Base-by-base conservation (phyloP, 2,888 invertebrate species). In the Drosophila merina region DNA sequence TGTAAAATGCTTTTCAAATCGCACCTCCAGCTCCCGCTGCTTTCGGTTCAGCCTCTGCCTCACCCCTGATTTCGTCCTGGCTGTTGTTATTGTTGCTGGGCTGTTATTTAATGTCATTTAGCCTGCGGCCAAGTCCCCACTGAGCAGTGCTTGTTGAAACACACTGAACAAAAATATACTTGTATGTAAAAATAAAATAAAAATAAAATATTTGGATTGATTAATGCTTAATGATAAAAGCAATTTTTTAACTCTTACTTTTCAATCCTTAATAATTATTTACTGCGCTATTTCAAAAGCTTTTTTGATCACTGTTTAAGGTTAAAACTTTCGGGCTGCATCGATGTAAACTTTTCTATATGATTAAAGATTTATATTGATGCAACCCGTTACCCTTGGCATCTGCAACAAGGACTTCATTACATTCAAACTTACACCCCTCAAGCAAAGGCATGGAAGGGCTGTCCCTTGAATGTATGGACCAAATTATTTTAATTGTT, bases 51-150 rank as follows among this genome's bases (percentile, higher is more conserved):
- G 63, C 60, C 63, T 12, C 6, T 47, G 45, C 51, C 38, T 10
- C 12, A 6, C 25, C 28, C 50, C 55, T 42, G 33, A 7, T 25
- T n/a, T 68, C 57, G 31, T 31, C 70, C 38, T 54, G 71, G 63
- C 66, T 76, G 71, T 56, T 74, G 68, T 76, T 77, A 67, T 79
- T 70, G 71, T 64, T 75, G 75, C 70, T 68, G 63, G 51, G 44
- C 38, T 68, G 51, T 60, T 88, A 88, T 90, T 89, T 88, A 86
- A 89, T 86, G 85, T 86, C 81, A 86, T 77, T 88, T 82, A 79
- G 86, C 90, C 90, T 86, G 84, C 79, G 88, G 89, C 88, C 74
- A 89, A 89, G 82, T 70, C 83, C 77, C 81, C 76, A 77, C 76
- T 71, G 71, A 70, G 79, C 81, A 76, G 60, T 63, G 76, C 70